phyloP scores from a whole-genome alignment of 2,888 invertebrate genomes.

The Bugula neritina region DNA sequence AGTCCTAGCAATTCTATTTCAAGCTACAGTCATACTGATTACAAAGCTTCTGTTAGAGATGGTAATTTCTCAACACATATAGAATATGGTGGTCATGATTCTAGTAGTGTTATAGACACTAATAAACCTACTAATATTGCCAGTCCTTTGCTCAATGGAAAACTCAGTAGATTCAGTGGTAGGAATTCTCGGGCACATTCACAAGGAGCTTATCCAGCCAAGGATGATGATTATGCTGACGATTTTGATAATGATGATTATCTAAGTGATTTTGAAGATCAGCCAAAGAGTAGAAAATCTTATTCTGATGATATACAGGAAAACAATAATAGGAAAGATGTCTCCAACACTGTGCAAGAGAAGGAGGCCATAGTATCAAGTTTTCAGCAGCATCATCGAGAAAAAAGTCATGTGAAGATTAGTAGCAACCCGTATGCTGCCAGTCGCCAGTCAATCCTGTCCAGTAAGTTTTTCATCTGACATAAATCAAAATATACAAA shows the following conservation, averaged over 20 bases:
- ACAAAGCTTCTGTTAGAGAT: neutral
- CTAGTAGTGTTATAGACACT: neutral
- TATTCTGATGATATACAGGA: too few relatives aligned
- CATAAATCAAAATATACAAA: too few relatives aligned
- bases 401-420: too few relatives aligned
- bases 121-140: neutral
- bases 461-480: too few relatives aligned
- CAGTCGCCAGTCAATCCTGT: too few relatives aligned
- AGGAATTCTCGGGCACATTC: neutral
- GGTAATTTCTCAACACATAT: neutral
- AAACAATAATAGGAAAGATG: too few relatives aligned
- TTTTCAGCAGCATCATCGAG: too few relatives aligned
- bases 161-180: neutral
- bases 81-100: neutral
- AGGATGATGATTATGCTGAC: neutral
- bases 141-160: neutral
- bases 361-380: too few relatives aligned
- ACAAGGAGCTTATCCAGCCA: neutral
- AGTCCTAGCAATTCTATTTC: neutral
- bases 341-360: too few relatives aligned
- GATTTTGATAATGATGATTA: conserved; percentile 20
- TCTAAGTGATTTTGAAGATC: neutral
- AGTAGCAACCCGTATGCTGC: too few relatives aligned
- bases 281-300: neutral
- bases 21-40: neutral